Base-by-base conservation (phyloP, 2,113 vertebrate species). In the Rhea pennata region DNA sequence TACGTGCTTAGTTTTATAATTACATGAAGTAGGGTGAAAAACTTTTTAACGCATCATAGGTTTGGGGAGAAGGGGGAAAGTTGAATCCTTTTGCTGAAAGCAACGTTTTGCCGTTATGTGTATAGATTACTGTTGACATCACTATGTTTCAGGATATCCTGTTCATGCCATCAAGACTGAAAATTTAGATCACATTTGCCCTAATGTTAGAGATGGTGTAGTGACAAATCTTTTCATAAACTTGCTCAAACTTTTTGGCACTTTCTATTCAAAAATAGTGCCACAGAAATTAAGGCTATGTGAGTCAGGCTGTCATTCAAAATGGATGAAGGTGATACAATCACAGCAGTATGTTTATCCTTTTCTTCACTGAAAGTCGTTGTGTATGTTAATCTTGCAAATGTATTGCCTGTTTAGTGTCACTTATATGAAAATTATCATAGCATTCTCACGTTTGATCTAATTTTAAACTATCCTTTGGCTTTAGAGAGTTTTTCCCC, bases 21-120 rank as follows among this genome's bases (percentile, higher is more conserved):
- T 84, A 26, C 24, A 40, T 33, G 21, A 24, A 69, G 13, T n/a
- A n/a, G 46, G 22, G 31, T 53, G 65, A 56, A 74, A 14, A 36
- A 8, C 22, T 58, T 11, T 69, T 77, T 54, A 69, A 86, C 1
- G 3, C 21, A 9, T 8, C 1, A 1, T 51, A n/a, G 3, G 3
- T 54, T 62, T 56, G 65, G 14, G 31, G 5, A 2, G 4, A 10
- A 31, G 23, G 12, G n/a, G 36, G 12, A 12, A 14, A 65, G 15
- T 9, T 82, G 7, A n/a, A n/a, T 51, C n/a, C 69, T 87, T 76
- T 59, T 80, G 21, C 9, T 71, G 50, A 66, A 70, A 70, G 50
- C 22, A 56, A 2, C 66, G 1, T 82, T 90, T 94, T 82, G 29
- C 74, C 20, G 40, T 85, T 72, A 11, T 58, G 3, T 62, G 29